Percentiles rank a stretch among this genome's conserved stretches.
phyloP scores from a whole-genome alignment of 2,797 vertebrate genomes.

The Protonibea diacanthus region DNA sequence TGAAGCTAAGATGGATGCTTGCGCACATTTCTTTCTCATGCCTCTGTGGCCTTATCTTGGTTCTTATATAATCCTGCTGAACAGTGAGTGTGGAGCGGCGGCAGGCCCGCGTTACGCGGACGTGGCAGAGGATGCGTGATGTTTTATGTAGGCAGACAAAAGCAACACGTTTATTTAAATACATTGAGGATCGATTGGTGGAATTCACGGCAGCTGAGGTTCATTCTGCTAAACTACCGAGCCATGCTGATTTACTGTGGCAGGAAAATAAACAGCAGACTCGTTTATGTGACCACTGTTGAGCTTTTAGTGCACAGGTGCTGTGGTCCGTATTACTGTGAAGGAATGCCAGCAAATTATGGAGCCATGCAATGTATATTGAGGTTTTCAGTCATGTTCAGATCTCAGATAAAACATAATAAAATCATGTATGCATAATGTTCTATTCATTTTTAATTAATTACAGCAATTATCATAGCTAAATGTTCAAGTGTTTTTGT shows the following conservation, averaged over 20 bases:
- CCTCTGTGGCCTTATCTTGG: slow-evolving; percentile 59
- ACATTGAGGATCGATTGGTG: not conserved
- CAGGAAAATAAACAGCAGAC: not conserved
- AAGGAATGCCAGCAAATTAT: slow-evolving; percentile 33
- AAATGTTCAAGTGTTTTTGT: not conserved
- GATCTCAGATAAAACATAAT: not conserved
- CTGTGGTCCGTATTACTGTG: slow-evolving; percentile 5
- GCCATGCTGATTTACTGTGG: not conserved
- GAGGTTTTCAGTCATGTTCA: not conserved
- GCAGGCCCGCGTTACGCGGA: not conserved
- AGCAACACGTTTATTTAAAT: not conserved
- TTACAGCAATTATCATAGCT: not conserved
- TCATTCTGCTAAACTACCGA: not conserved
- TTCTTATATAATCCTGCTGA: slow-evolving; percentile 75
- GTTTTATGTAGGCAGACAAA: not conserved
- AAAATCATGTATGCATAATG: not conserved
- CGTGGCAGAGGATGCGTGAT: not conserved
- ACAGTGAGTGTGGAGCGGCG: slow-evolving; percentile 6
- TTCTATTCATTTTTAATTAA: not conserved
- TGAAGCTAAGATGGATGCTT: slow-evolving; percentile 88
- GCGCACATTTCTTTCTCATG: slow-evolving; percentile 77
- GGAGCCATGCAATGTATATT: not conserved
- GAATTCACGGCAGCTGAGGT: not conserved
- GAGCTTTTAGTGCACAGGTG: not conserved
- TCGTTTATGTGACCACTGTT: not conserved